Percentiles rank a stretch among this genome's conserved stretches.
phyloP scores from a whole-genome alignment of 2,797 vertebrate species.

The Parauchenoglanis ngamensis region DNA sequence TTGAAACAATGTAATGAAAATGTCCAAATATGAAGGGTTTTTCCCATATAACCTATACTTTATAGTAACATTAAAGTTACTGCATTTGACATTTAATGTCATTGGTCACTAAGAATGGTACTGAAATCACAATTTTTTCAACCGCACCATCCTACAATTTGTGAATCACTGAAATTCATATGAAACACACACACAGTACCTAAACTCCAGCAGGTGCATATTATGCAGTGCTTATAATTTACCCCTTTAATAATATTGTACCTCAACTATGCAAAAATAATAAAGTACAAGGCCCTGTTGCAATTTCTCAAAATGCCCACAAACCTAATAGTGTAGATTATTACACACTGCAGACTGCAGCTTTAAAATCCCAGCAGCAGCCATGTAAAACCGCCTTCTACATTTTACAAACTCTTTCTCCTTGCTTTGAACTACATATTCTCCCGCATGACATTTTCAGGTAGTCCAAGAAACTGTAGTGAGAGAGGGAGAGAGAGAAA shows the following conservation, averaged over 20 bases:
- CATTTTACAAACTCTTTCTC: background rate
- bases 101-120: too few species aligned
- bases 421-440: slow-evolving; percentile 2
- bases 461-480: slow-evolving; percentile 8
- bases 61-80: background rate
- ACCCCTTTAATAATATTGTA: slow-evolving; percentile 7
- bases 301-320: slow-evolving; percentile 25
- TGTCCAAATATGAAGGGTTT: background rate
- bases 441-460: slow-evolving; percentile 2
- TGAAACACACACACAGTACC: background rate
- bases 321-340: slow-evolving; percentile 3
- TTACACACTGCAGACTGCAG: slow-evolving; percentile 11
- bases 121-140: background rate
- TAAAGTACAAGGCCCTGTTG: background rate
- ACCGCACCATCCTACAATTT: background rate
- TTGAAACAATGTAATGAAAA: too few species aligned
- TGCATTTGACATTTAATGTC: background rate
- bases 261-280: background rate
- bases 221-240: background rate
- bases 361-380: slow-evolving; percentile 1
- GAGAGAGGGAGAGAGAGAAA: slow-evolving; percentile 2
- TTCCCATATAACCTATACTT: background rate
- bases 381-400: background rate
- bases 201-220: slow-evolving; percentile 19
- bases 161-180: background rate